Evolutionary conservation across 2,113 vertebrate species (phyloP).

Genomic region (Capreolus pygargus): DNA sequence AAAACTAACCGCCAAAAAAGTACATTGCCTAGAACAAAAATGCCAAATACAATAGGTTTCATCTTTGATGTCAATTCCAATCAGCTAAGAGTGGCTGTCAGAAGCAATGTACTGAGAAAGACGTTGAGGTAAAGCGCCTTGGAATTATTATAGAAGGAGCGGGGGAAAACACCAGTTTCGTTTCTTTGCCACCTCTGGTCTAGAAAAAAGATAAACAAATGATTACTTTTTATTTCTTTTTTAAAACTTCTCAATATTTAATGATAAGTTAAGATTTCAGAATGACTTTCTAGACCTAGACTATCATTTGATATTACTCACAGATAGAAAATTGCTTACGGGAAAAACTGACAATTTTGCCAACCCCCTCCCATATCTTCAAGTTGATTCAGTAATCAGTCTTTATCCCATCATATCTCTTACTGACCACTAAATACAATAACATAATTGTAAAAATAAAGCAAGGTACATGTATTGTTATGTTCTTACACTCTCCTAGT

Average conservation of each 20-base stretch:
- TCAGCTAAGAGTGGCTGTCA: background rate
- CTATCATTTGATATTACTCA: background rate
- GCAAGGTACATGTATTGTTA: background rate
- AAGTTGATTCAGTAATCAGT: background rate
- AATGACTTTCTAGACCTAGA: background rate
- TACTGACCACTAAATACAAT: background rate
- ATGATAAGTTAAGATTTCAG: background rate
- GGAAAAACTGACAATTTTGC: background rate
- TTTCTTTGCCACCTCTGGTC: background rate
- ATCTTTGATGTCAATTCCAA: background rate
- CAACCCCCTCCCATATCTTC: background rate
- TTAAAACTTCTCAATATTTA: background rate
- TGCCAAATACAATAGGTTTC: background rate
- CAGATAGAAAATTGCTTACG: background rate
- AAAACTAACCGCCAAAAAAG: background rate
- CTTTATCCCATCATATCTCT: background rate
- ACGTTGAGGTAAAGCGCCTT: background rate
- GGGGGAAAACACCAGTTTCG: background rate
- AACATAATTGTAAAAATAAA: slow-evolving; percentile 3
- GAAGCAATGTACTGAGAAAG: background rate
- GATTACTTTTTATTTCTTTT: background rate
- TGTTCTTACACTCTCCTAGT: background rate
- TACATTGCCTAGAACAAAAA: background rate
- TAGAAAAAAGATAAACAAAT: background rate
- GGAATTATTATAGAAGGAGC: background rate